Conservation (phyloP, 2,888 invertebrate genomes). For the Thalpophila matura region DNA sequence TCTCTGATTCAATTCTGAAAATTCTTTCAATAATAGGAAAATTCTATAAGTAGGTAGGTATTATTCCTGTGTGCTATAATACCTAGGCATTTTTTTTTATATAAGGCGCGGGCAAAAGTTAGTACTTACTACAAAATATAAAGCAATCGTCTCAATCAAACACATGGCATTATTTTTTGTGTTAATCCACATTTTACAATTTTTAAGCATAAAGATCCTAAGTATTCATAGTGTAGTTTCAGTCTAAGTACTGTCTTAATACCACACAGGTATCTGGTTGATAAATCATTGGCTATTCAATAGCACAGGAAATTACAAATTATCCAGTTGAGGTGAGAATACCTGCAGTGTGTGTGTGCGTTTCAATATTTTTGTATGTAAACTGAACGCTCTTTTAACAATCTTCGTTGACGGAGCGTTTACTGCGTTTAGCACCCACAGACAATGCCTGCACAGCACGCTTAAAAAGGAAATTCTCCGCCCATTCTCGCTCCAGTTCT, state of each 20-base stretch:
- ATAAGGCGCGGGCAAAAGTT: too few species aligned
- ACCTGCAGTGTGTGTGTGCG: background rate
- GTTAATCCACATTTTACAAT: too few species aligned
- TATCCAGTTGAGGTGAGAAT: background rate
- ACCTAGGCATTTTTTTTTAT: too few species aligned
- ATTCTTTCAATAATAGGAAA: too few species aligned
- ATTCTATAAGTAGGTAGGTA: too few species aligned
- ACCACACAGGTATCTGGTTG: too few species aligned
- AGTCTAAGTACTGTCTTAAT: too few species aligned
- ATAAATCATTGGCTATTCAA: background rate
- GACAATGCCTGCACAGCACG: conserved; percentile 39
- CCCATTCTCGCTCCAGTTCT: conserved; percentile 67
- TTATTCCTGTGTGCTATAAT: too few species aligned
- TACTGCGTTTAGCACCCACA: conserved; percentile 34
- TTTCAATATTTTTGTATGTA: conserved; percentile 10
- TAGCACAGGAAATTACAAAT: background rate
- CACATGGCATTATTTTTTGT: too few species aligned
- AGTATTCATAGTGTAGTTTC: too few species aligned
- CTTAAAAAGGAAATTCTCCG: conserved; percentile 57
- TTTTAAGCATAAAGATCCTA: too few species aligned
- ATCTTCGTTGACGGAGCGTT: conserved; percentile 22
- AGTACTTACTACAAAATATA: background rate
- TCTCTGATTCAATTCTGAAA: too few species aligned
- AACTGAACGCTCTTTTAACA: conserved; percentile 35
- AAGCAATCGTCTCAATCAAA: background rate